A percentile compares a stretch with the other conserved stretches of the same genome.
phyloP scores from a whole-genome alignment of 1,140 invertebrate species.

The Hesperophylax magnus region DNA sequence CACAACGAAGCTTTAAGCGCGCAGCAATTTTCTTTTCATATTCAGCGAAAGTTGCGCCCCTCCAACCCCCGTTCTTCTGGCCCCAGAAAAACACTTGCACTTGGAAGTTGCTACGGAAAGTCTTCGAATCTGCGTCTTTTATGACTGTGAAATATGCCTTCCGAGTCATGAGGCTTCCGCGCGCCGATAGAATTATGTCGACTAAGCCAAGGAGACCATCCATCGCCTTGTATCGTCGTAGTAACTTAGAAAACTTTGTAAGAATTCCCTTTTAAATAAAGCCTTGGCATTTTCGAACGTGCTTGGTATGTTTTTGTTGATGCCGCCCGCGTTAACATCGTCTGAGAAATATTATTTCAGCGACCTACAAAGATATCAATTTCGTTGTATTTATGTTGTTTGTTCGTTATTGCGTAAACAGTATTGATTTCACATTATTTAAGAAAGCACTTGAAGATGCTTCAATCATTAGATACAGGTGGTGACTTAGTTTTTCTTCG shows the following conservation, averaged over 20 bases:
- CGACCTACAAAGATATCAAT: too few species aligned
- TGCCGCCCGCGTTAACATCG: background rate
- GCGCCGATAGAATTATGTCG: slow-evolving; percentile 46
- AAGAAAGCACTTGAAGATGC: too few species aligned
- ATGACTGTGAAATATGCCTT: slow-evolving; percentile 45
- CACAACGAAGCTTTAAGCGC: slow-evolving; percentile 35
- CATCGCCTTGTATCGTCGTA: slow-evolving; percentile 26
- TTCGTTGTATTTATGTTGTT: too few species aligned
- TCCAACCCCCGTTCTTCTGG: background rate
- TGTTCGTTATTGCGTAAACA: too few species aligned
- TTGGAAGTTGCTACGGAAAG: slow-evolving; percentile 8
- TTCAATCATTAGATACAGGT: too few species aligned
- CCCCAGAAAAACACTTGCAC: slow-evolving; percentile 33
- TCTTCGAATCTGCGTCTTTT: slow-evolving; percentile 40
- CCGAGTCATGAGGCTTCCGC: slow-evolving; percentile 38
- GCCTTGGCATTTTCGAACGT: background rate
- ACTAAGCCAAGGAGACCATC: slow-evolving; percentile 36
- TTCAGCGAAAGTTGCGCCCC: slow-evolving; percentile 45
- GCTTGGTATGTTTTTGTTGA: slow-evolving; percentile 7
- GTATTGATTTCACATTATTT: too few species aligned
- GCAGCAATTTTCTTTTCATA: slow-evolving; percentile 46
- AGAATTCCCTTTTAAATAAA: slow-evolving; percentile 22
- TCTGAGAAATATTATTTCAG: background rate
- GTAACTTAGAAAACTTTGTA: slow-evolving; percentile 9
- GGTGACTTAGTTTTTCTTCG: too few species aligned